Percentiles rank a stretch among this genome's conserved stretches.
These are phyloP conservation scores for Crocidura indochinensis DNA, from an alignment of 2,797 vertebrate genomes.

Conservation along the genomic window DNA sequence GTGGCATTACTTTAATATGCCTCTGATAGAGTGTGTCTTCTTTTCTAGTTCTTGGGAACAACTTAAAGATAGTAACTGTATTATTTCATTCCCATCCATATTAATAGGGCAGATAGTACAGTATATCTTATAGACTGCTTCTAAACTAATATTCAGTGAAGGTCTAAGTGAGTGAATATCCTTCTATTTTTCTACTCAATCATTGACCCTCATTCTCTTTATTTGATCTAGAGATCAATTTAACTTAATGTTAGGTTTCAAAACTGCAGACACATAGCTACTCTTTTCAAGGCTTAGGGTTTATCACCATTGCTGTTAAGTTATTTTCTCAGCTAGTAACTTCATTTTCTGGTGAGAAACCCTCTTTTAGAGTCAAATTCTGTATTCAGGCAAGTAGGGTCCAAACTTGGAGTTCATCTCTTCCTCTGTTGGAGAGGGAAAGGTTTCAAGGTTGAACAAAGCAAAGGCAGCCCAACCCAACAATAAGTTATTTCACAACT, in stretches of 20 bases:
- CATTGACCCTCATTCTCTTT: not conserved
- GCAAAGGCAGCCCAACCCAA: not conserved
- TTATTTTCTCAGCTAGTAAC: not conserved
- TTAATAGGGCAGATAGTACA: not conserved
- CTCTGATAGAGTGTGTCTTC: not conserved
- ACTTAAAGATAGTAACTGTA: not conserved
- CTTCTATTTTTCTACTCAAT: slow-evolving; percentile 14
- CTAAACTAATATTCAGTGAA: not conserved
- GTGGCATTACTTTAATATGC: not conserved
- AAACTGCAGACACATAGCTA: not conserved
- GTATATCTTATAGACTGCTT: not conserved
- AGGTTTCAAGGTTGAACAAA: not conserved
- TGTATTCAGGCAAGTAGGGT: not conserved
- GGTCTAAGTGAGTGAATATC: not conserved
- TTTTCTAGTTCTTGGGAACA: not conserved
- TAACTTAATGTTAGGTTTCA: not conserved
- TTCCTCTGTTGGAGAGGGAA: not conserved
- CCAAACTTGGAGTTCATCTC: not conserved
- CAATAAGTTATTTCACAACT: not conserved
- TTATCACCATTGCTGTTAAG: not conserved
- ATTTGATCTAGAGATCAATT: not conserved
- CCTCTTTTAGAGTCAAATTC: not conserved
- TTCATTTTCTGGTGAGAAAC: not conserved
- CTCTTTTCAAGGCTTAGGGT: not conserved
- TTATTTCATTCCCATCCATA: not conserved